Percentiles rank a stretch among this genome's conserved stretches.
phyloP scores from a whole-genome alignment of 2,888 invertebrate genomes.

The Drosophila anomalata region DNA sequence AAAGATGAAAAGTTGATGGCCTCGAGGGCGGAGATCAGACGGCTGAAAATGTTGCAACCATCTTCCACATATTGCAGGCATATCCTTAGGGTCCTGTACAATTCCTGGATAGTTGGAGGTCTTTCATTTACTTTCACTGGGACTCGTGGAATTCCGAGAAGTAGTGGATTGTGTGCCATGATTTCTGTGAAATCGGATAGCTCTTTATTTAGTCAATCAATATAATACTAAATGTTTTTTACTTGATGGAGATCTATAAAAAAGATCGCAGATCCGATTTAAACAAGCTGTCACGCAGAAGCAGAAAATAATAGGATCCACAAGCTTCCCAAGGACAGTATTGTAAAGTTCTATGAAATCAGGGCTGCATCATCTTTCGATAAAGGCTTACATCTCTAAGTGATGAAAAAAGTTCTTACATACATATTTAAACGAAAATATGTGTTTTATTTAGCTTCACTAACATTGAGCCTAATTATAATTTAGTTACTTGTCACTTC shows the following conservation, averaged over 20 bases:
- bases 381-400: not conserved
- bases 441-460: not conserved
- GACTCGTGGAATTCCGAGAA: too few species aligned
- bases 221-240: too few species aligned
- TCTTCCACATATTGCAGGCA: not conserved
- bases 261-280: not conserved
- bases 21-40: not conserved
- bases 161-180: too few species aligned
- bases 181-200: too few species aligned
- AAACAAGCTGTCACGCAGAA: not conserved
- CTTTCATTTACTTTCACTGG: not conserved
- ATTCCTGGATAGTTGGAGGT: not conserved
- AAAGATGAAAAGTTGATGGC: not conserved
- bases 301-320: not conserved
- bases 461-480: constrained; percentile 1
- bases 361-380: not conserved
- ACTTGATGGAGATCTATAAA: too few species aligned
- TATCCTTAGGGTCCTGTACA: not conserved
- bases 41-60: not conserved
- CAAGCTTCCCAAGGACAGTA: not conserved
- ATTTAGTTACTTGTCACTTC: constrained; percentile 1
- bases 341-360: not conserved
- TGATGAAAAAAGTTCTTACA: not conserved
- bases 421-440: too few species aligned
- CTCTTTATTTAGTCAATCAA: too few species aligned